These are phyloP conservation scores for Porphyrio hochstetteri DNA, from an alignment of 2,113 vertebrate species.

Conservation along the genomic window DNA sequence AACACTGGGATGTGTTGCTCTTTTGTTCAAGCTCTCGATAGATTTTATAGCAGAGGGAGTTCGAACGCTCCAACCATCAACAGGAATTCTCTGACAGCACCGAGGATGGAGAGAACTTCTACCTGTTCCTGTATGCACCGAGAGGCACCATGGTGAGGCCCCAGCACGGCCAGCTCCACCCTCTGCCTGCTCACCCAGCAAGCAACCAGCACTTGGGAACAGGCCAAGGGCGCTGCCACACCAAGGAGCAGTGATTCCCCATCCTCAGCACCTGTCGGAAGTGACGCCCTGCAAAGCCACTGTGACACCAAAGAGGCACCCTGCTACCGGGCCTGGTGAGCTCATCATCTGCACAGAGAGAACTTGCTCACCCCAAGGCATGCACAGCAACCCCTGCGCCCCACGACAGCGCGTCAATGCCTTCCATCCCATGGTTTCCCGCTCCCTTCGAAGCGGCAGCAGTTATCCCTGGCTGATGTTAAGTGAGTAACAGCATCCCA, in stretches of 20 bases:
- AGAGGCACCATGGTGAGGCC: too few relatives aligned
- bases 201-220: accelerated
- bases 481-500: not conserved
- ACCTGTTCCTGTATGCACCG: not conserved
- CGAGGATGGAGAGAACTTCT: not conserved
- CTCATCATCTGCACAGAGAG: not conserved
- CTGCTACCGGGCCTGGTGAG: accelerated
- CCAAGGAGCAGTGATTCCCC: accelerated
- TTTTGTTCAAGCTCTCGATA: not conserved
- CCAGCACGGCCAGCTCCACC: too few relatives aligned
- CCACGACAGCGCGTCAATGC: accelerated
- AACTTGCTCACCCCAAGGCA: not conserved
- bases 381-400: not conserved
- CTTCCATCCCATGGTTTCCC: not conserved
- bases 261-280: accelerated
- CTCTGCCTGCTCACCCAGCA: accelerated
- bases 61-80: not conserved
- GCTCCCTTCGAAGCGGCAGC: not conserved
- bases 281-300: not conserved
- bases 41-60: not conserved
- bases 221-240: accelerated
- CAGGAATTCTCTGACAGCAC: not conserved
- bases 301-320: not conserved
- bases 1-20: not conserved
- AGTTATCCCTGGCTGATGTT: not conserved